Evolutionary conservation across 2,113 vertebrate species (phyloP).

Genomic region (Actenoides lindsayi): DNA sequence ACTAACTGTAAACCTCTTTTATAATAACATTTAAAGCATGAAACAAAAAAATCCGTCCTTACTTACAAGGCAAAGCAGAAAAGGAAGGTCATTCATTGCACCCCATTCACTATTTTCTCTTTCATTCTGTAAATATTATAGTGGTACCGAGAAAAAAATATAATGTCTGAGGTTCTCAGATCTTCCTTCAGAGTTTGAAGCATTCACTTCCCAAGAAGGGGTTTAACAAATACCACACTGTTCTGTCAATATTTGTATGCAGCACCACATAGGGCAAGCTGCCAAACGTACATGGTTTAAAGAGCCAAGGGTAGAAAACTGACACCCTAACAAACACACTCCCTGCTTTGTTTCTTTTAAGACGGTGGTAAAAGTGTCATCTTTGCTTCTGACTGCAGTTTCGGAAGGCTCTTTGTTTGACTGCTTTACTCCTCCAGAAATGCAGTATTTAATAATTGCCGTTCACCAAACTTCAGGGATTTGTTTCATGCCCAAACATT

Average conservation of each 20-base stretch:
- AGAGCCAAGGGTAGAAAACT: conserved; percentile 77
- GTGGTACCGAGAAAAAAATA: conserved; percentile 64
- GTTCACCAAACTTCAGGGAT: conserved; percentile 64
- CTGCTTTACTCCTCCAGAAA: conserved; percentile 16
- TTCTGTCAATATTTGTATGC: conserved; percentile 85
- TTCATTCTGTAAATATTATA: conserved; percentile 72
- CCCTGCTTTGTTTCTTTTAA: conserved; percentile 72
- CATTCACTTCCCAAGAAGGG: conserved; percentile 70
- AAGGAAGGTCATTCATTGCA: conserved; percentile 71
- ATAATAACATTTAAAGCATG: conserved; percentile 44
- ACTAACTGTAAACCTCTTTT: conserved; percentile 11
- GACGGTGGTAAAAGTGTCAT: conserved; percentile 76
- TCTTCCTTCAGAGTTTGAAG: conserved; percentile 79
- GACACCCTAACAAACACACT: conserved; percentile 78
- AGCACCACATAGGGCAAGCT: conserved; percentile 76
- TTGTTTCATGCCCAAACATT: conserved; percentile 67
- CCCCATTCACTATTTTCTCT: conserved; percentile 71
- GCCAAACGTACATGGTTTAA: conserved; percentile 76
- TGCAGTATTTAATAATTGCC: conserved; percentile 21
- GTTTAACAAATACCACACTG: conserved; percentile 80
- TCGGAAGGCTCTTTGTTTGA: conserved; percentile 38
- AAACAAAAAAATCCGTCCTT: conserved; percentile 71
- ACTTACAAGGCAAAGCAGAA: conserved; percentile 77
- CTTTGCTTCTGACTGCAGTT: conserved; percentile 57
- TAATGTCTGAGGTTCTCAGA: conserved; percentile 69